Evolutionary conservation across 2,797 vertebrate species (phyloP), one percentile per base, ranked within the genome.

Genomic region (Arnoldichthys spilopterus): DNA sequence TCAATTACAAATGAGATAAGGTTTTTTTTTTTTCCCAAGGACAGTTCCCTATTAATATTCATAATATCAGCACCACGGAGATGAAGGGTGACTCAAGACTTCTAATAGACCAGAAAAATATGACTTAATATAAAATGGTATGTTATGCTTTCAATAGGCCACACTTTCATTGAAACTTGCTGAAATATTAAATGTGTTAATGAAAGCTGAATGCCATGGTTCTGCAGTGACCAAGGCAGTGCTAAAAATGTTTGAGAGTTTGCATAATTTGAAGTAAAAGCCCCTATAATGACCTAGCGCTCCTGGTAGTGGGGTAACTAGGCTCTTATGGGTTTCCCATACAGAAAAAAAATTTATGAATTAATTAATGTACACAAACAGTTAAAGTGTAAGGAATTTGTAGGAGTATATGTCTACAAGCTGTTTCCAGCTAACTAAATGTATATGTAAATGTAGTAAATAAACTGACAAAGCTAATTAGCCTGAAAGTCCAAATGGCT

Each of bases 141-240:
- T 11, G 2, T 61, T 34, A 58, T 28, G 40, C 40, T 62, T 56
- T 30, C 4, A 34, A 43, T 64, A 32, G 64, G 15, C 28, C 61
- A 22, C 59, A 74, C 51, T 63, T 49, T 32, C 3, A 51, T 32
- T 75, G 18, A 37, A 20, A 61, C 26, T 61, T 40, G 6, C 7
- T 75, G 47, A 51, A 75, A 63, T 34, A 64, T 75, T 63, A 54
- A 64, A 75, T 64, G 6, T 32, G 58, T 30, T 40, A 64, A 64
- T 53, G 32, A 34, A 63, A 63, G 49, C 28, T 37, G 72, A 75
- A 75, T 63, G 37, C 47, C 34, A 45, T 75, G 53, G 61, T 37
- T 47, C 47, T 24, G 40, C 30, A 47, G 45, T 47, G 3, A n/a
- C n/a, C n/a, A n/a, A n/a, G n/a, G n/a, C n/a, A n/a, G n/a, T n/a